Conservation (phyloP, 2,113 vertebrate genomes). For the Hystrix cristata region DNA sequence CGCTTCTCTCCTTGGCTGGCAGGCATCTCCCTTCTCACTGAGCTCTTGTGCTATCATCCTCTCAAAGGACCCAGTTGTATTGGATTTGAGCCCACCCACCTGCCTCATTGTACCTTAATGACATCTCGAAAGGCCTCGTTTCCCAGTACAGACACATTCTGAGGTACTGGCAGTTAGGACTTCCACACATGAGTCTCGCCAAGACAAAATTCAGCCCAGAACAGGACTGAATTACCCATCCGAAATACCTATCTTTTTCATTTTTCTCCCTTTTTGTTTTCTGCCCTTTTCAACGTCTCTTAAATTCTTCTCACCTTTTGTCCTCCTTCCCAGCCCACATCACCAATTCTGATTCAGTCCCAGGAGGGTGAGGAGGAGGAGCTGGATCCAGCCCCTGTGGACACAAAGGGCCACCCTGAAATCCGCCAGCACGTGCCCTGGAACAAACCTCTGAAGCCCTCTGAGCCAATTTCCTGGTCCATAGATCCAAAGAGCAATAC, state of each 20-base stretch:
- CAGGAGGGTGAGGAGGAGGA: background rate
- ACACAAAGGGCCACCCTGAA: background rate
- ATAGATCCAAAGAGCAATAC: background rate
- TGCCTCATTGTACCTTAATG: background rate
- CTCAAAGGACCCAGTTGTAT: background rate
- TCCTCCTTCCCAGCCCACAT: background rate
- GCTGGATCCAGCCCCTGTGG: background rate
- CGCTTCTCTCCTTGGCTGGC: background rate
- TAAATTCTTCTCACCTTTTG: background rate
- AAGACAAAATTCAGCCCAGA: background rate
- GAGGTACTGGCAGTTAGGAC: background rate
- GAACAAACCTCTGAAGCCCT: background rate
- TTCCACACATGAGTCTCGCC: background rate
- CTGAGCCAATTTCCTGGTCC: background rate
- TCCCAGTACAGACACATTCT: background rate
- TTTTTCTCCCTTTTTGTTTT: background rate
- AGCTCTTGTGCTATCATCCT: background rate
- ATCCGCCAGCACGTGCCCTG: background rate
- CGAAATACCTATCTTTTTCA: background rate
- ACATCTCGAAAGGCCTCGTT: background rate
- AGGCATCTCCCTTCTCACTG: background rate
- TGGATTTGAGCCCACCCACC: background rate
- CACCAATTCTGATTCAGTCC: background rate
- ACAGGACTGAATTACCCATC: background rate
- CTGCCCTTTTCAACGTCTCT: background rate